Evolutionary conservation across 2,888 invertebrate species (phyloP).

Genomic region (Drosophila phalerata): DNA sequence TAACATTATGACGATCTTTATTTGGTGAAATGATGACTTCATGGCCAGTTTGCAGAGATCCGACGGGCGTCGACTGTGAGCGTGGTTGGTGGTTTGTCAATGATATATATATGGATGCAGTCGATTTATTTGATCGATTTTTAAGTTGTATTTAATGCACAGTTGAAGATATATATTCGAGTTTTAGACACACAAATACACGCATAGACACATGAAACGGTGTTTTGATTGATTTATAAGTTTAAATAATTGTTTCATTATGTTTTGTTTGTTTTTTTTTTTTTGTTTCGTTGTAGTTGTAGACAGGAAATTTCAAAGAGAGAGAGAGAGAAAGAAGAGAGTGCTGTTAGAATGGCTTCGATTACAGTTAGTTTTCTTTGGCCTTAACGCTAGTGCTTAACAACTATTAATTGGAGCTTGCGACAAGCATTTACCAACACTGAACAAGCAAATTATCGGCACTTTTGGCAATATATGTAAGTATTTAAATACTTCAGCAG

Average conservation of each 20-base stretch:
- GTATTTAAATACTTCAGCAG: background rate
- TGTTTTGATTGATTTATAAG: slow-evolving; percentile 42
- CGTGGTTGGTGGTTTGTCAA: slow-evolving; percentile 45
- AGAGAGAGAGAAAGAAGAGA: slow-evolving; percentile 61
- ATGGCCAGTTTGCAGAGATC: slow-evolving; percentile 95
- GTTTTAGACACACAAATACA: slow-evolving; percentile 59
- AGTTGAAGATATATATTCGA: slow-evolving; percentile 24
- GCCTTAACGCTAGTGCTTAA: slow-evolving; percentile 41
- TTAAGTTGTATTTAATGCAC: slow-evolving; percentile 46
- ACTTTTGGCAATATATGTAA: slow-evolving; percentile 30
- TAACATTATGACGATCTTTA: slow-evolving; percentile 93
- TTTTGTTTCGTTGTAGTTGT: slow-evolving; percentile 39
- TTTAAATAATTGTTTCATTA: slow-evolving; percentile 17
- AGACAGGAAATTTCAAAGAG: slow-evolving; percentile 51
- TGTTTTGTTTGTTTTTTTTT: slow-evolving; percentile 14
- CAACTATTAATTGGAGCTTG: slow-evolving; percentile 28
- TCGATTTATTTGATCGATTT: slow-evolving; percentile 42
- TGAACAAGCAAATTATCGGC: slow-evolving; percentile 49
- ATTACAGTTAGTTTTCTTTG: slow-evolving; percentile 57
- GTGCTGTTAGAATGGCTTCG: slow-evolving; percentile 71
- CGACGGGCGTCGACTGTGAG: slow-evolving; percentile 95
- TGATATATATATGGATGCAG: slow-evolving; percentile 49
- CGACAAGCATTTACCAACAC: slow-evolving; percentile 70
- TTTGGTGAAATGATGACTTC: slow-evolving; percentile 96
- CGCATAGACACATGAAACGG: slow-evolving; percentile 58